Conservation (phyloP, 2,888 invertebrate species). For the Patella ulyssiponensis region DNA sequence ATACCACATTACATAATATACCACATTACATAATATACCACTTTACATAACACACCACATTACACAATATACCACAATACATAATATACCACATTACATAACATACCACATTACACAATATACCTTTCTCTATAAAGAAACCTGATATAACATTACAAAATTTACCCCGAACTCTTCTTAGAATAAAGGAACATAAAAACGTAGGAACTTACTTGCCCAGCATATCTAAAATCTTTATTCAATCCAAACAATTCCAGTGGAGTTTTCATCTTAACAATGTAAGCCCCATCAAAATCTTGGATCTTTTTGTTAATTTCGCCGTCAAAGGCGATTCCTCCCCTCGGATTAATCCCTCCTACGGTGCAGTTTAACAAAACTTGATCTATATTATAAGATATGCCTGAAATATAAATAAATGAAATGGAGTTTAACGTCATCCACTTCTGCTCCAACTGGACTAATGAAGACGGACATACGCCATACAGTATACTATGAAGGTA, state of each 20-base stretch:
- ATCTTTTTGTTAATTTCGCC: conserved; percentile 27
- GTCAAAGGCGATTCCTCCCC: conserved; percentile 40
- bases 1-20: conserved; percentile 59
- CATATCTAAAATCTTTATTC: conserved; percentile 53
- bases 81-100: too few relatives aligned
- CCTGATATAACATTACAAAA: too few relatives aligned
- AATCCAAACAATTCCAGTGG: conserved; percentile 56
- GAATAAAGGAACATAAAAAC: conserved; percentile 48
- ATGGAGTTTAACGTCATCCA: too few relatives aligned
- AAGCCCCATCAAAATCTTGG: conserved; percentile 36
- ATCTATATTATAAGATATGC: conserved; percentile 60
- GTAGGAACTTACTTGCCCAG: conserved; percentile 54
- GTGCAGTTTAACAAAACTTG: conserved; percentile 58
- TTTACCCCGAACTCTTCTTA: background rate
- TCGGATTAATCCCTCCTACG: conserved; percentile 43
- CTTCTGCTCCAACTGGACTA: too few relatives aligned
- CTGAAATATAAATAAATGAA: conserved; percentile 36
- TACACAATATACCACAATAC: too few relatives aligned
- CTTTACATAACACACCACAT: too few relatives aligned
- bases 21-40: conserved; percentile 45
- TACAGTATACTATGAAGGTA: too few relatives aligned
- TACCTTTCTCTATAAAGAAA: conserved; percentile 16
- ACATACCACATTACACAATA: background rate
- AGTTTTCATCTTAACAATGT: conserved; percentile 49
- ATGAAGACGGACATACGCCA: too few relatives aligned